Base-by-base conservation (phyloP, 2,113 vertebrate genomes). In the Sturnus vulgaris region DNA sequence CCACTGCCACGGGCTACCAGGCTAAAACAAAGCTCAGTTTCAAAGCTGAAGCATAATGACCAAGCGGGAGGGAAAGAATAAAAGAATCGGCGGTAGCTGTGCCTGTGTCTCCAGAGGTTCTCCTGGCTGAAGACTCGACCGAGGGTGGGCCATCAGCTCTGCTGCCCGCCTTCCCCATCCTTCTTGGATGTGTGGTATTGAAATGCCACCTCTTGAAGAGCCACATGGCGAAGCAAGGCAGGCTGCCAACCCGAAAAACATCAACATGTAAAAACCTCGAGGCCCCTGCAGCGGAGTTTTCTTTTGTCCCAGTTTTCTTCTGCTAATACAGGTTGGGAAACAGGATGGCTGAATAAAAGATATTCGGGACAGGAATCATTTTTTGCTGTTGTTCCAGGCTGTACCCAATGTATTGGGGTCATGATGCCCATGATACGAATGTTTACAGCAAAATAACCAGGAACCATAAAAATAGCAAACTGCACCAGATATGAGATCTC, bases 1-100 rank as follows among this genome's bases (percentile, higher is more conserved):
- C 87, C 88, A 88, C 89, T 91, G 90, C 95, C 93, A 96, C 87
- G 71, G 94, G 95, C 95, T 95, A 96, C 93, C 95, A 90, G 90
- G 66, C 94, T 95, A 93, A 97, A 96, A 97, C 95, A 97, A 96
- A 97, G 96, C 81, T 92, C 10, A 19, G 82, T 95, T 95, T 96
- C 94, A 96, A 95, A 94, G 91, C 72, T 37, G 53, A 63, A 61
- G 82, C 49, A 95, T 69, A 95, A 94, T 92, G 76, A 84, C 96
- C 83, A 90, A 94, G 90, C 92, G 0, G 87, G 96, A 92, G 86
- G 65, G 80, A 78, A 82, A 90, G 89, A 81, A 93, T 79, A 56
- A 94, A 96, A 90, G 92, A 68, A 60, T 23, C 4, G 2, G 75
- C 27, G 2, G 42, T 91, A 64, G 86, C 81, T 87, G 46, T 42